Evolutionary conservation across 2,113 vertebrate species (phyloP), one percentile per base, ranked within the genome.

Genomic region (Nasalis larvatus): DNA sequence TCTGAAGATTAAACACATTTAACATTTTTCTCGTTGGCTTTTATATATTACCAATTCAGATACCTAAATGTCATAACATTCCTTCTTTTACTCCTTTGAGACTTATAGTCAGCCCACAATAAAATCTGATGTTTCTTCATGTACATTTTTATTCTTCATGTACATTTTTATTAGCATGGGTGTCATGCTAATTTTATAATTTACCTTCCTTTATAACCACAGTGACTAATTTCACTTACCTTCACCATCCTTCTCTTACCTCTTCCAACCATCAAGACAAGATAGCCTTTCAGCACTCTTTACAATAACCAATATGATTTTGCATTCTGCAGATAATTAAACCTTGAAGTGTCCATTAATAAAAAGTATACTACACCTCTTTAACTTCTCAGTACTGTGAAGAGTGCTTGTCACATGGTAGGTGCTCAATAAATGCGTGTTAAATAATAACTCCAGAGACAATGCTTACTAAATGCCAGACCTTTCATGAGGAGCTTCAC

Each of bases 11-110:
- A 91, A 80, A 87, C 20, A 42, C 6, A 83, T 37, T 76, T 68
- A 52, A 45, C 21, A 88, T 52, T 87, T 92, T 89, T 87, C 47
- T 96, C 32, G 16, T 74, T 77, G 45, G 52, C 7, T 91, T 95
- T 89, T 37, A 69, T 77, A 77, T 56, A 76, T 88, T 86, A 82
- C 80, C 42, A 92, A 4, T 81, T 92, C 71, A 89, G 66, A 58
- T 73, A 86, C 2, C 13, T 54, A 92, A 88, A 77, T 76, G 37
- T 71, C 68, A 89, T 42, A 82, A 77, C 86, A 47, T 30, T 78
- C 4, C 12, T 69, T 86, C 32, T 85, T 95, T 87, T 30, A 90
- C 7, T 94, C 69, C n/a, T 84, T 60, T 89, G 91, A 96, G 37
- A 69, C 47, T 71, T 63, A 76, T 35, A 66, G 49, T 94, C 49